Percentiles rank a stretch among this genome's conserved stretches.
phyloP scores from a whole-genome alignment of 2,888 invertebrate genomes.

The Eilema caniola region DNA sequence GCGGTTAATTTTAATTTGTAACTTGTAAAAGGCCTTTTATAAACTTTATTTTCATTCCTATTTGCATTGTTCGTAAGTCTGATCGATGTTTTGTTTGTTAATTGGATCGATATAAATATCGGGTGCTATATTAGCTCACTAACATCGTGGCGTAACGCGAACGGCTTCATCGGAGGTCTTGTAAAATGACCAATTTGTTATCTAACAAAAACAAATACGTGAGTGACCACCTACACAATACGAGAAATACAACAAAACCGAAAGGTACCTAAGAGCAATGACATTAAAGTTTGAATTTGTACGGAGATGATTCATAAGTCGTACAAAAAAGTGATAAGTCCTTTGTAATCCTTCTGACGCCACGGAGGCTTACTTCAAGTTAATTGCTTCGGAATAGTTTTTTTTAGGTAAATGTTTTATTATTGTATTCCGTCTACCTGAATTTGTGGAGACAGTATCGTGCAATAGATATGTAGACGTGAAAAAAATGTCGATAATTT shows the following conservation, averaged over 20 bases:
- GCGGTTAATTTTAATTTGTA: conserved; percentile 75
- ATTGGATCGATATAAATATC: conserved; percentile 19
- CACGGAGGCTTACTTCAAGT: conserved; percentile 78
- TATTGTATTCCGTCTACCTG: conserved; percentile 82
- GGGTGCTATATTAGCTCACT: conserved; percentile 28
- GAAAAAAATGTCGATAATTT: conserved; percentile 67
- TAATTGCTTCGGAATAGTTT: conserved; percentile 83
- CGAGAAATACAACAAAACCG: conserved; percentile 30
- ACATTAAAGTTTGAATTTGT: conserved; percentile 31
- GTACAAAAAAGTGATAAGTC: conserved; percentile 82
- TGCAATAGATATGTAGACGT: conserved; percentile 64
- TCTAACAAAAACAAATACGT: conserved; percentile 79
- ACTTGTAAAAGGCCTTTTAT: conserved; percentile 69
- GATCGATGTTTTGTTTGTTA: conserved; percentile 7
- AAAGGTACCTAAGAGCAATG: conserved; percentile 45
- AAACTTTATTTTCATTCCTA: conserved; percentile 63
- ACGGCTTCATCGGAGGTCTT: conserved; percentile 74
- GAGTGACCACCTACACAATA: conserved; percentile 76
- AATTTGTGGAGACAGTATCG: conserved; percentile 77
- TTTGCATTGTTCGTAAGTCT: conserved; percentile 12
- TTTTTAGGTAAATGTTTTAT: conserved; percentile 78
- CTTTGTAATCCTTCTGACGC: conserved; percentile 85
- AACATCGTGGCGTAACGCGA: conserved; percentile 45
- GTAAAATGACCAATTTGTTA: conserved; percentile 79
- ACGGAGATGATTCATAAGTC: conserved; percentile 27